Percentiles rank a stretch among this genome's conserved stretches.
Evolutionary conservation across 2,113 vertebrate genomes (phyloP).

Genomic region (Percopsis transmontana): DNA sequence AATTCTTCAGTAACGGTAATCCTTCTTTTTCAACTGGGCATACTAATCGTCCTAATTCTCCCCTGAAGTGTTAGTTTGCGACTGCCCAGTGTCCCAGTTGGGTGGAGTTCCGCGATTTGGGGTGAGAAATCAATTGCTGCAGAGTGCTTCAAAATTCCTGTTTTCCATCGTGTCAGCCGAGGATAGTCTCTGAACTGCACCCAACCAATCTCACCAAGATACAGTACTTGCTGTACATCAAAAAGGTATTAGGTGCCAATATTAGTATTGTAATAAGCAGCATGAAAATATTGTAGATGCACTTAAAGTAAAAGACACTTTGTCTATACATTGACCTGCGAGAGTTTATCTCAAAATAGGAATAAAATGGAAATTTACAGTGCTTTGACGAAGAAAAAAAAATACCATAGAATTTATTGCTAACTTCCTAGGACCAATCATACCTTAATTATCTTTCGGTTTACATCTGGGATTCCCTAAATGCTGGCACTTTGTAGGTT

Average conservation of each 20-base stretch:
- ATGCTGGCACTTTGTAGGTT: constrained; percentile 13
- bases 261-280: constrained; percentile 56
- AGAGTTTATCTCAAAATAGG: constrained; percentile 17
- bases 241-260: constrained; percentile 25
- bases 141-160: neutral
- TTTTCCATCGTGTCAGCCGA: constrained; percentile 5
- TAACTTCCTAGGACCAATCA: constrained; percentile 24
- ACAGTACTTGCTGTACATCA: constrained; percentile 18
- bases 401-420: constrained; percentile 46
- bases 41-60: neutral
- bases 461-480: neutral
- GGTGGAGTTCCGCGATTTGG: constrained; percentile 8
- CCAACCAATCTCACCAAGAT: neutral
- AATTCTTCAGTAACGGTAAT: constrained; percentile 8
- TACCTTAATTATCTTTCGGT: neutral
- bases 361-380: constrained; percentile 34
- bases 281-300: constrained; percentile 38
- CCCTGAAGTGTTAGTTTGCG: constrained; percentile 1
- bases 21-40: neutral
- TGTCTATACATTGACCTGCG: constrained; percentile 33
- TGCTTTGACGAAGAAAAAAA: constrained; percentile 32
- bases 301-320: constrained; percentile 20
- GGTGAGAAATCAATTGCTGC: neutral
- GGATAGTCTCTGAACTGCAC: constrained; percentile 1
- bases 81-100: neutral